These are phyloP conservation scores for Hydrozoanthus tunicans DNA, from an alignment of 64 coral and sea anemone species.

Conservation along the genomic window DNA sequence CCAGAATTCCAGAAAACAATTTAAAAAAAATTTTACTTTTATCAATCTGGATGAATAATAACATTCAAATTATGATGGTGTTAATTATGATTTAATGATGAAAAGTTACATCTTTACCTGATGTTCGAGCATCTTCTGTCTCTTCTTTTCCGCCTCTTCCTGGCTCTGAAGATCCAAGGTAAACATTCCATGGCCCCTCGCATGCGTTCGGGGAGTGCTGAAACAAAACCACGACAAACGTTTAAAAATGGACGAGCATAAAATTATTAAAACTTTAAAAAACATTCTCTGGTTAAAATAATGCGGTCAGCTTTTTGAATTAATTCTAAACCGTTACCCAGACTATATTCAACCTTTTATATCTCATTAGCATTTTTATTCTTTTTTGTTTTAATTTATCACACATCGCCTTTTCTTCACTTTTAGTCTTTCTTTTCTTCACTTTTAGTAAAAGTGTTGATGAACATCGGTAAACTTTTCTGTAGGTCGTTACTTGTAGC, in stretches of 20 bases:
- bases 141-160: conserved; percentile 76
- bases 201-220: conserved; percentile 58
- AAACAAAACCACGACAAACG: neutral
- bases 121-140: conserved; percentile 84
- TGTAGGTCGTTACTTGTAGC: neutral
- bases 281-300: neutral
- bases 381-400: too few species aligned
- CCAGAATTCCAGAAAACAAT: too few species aligned
- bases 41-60: neutral
- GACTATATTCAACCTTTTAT: too few species aligned
- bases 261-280: neutral
- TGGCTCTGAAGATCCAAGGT: conserved; percentile 66
- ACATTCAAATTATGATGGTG: too few species aligned
- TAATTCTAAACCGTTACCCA: too few species aligned
- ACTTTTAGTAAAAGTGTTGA: neutral
- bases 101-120: conserved; percentile 51
- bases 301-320: too few species aligned
- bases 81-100: neutral
- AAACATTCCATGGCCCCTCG: conserved; percentile 80
- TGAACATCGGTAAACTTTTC: too few species aligned
- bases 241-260: neutral
- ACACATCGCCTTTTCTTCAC: too few species aligned
- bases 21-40: neutral
- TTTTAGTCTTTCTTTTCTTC: too few species aligned
- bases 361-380: too few species aligned